These are phyloP conservation scores for Martes martes DNA, from an alignment of 2,113 vertebrate genomes.

Conservation along the genomic window DNA sequence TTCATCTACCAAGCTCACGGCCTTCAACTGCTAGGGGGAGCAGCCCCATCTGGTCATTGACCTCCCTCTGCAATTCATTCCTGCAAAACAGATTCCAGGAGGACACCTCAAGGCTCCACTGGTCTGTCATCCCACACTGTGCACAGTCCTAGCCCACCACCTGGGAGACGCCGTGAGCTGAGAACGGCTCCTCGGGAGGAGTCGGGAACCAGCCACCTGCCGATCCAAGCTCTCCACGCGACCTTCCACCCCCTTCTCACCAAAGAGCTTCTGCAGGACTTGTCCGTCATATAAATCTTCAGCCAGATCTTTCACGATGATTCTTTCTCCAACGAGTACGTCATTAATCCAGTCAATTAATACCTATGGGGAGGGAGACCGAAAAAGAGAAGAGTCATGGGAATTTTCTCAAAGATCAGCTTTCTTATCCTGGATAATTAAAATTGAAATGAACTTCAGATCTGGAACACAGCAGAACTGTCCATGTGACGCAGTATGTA, in stretches of 20 bases:
- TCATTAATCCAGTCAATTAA: constrained; percentile 96
- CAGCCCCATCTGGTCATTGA: neutral
- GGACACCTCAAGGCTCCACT: neutral
- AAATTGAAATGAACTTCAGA: neutral
- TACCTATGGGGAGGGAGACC: constrained; percentile 80
- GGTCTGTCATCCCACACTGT: neutral
- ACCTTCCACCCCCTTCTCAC: constrained; percentile 76
- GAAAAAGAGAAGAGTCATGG: neutral
- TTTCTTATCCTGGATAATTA: neutral
- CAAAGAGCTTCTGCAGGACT: constrained; percentile 93
- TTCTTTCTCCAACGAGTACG: constrained; percentile 91
- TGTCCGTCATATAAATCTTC: constrained; percentile 93
- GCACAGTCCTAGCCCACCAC: neutral
- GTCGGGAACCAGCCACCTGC: constrained; percentile 40
- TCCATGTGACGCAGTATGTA: neutral
- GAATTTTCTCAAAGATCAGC: neutral
- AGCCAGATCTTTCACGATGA: constrained; percentile 93
- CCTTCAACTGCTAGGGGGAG: neutral
- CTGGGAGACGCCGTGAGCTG: neutral
- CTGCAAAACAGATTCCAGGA: neutral
- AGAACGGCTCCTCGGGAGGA: constrained; percentile 8
- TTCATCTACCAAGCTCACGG: neutral
- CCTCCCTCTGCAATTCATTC: neutral
- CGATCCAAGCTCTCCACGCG: neutral
- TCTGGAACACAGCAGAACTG: neutral